Percentiles rank a stretch among this genome's conserved stretches.
Evolutionary conservation across 2,888 invertebrate genomes (phyloP).

Genomic region (Pasiphila rectangulata): DNA sequence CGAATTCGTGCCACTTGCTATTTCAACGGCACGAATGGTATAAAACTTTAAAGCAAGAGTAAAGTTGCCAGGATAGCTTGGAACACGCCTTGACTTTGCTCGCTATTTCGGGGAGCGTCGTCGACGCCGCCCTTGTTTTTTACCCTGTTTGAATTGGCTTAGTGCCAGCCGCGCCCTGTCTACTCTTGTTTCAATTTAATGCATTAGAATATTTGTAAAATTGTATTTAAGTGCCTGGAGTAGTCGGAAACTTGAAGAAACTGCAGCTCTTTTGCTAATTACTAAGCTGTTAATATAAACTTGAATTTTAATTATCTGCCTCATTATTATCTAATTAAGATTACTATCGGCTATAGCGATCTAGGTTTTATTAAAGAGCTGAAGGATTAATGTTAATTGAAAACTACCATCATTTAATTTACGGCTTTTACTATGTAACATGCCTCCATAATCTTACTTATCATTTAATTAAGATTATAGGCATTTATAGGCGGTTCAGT

Average conservation of each 20-base stretch:
- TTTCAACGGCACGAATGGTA: slow-evolving; percentile 20
- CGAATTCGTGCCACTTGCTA: slow-evolving; percentile 27
- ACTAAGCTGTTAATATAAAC: too few species aligned
- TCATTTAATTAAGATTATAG: slow-evolving; percentile 12
- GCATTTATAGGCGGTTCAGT: slow-evolving; percentile 8
- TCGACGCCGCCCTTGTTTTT: slow-evolving; percentile 70
- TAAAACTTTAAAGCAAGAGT: slow-evolving; percentile 39
- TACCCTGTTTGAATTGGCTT: slow-evolving; percentile 77
- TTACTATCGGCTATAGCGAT: too few species aligned
- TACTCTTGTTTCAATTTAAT: slow-evolving; percentile 49
- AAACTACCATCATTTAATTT: too few species aligned
- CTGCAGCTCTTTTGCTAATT: background rate
- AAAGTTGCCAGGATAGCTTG: slow-evolving; percentile 43
- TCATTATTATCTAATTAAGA: too few species aligned
- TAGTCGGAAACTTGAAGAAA: background rate
- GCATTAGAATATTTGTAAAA: slow-evolving; percentile 46
- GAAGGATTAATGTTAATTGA: too few species aligned
- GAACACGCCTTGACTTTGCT: slow-evolving; percentile 76
- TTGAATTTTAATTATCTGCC: too few species aligned
- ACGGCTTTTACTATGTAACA: too few species aligned
- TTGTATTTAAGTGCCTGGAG: slow-evolving; percentile 41
- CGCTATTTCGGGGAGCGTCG: slow-evolving; percentile 76
- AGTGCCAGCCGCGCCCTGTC: slow-evolving; percentile 67
- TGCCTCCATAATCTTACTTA: slow-evolving; percentile 1
- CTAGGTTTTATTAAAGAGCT: too few species aligned